Base-by-base conservation (phyloP, 2,888 invertebrate genomes). In the Tholera decimalis region DNA sequence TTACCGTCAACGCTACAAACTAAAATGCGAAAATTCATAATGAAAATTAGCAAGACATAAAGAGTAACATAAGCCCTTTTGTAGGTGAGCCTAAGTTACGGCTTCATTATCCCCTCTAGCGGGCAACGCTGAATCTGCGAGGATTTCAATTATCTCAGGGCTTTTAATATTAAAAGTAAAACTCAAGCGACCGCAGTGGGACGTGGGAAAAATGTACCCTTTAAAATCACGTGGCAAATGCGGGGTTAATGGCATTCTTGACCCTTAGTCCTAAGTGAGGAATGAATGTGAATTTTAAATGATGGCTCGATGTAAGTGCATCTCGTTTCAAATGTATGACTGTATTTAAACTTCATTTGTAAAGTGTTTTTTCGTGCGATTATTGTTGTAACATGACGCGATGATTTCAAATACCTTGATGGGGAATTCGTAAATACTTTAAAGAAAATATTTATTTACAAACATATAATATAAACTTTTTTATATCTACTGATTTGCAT, bases 141-240 rank as follows among this genome's bases (percentile, higher is more conserved):
- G 83, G 81, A 84, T 88, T 87, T 85, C 81, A 87, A 87, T 88
- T 88, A 88, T 83, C 84, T 76, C 73, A 59, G 51, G 57, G 71
- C 59, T 79, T 83, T 83, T 79, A 83, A 82, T 82, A 80, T 80
- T 73, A 72, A 73, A 69, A 73, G 71, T 63, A 62, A 73, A 75
- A 73, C 51, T 57, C 55, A 79, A 83, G 78, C 65, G 61, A 53
- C 73, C 78, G 57, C 76, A 53, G 47, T 24, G 53, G 59, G 64
- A 63, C 53, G 55, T 65, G 55, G 57, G 28, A 64, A 79, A 81
- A 74, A 79, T 70, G 54, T 70, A 73, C 69, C 77, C 58, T 67
- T 80, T 64, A 64, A 58, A 77, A 69, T 53, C 35, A 70, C 49
- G 53, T 54, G 43, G 57, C 57, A 26, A 57, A 63, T 33, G 55